Conservation (phyloP, 30 jellyfish, hydroid and myxozoan species). For the Pelagia noctiluca region DNA sequence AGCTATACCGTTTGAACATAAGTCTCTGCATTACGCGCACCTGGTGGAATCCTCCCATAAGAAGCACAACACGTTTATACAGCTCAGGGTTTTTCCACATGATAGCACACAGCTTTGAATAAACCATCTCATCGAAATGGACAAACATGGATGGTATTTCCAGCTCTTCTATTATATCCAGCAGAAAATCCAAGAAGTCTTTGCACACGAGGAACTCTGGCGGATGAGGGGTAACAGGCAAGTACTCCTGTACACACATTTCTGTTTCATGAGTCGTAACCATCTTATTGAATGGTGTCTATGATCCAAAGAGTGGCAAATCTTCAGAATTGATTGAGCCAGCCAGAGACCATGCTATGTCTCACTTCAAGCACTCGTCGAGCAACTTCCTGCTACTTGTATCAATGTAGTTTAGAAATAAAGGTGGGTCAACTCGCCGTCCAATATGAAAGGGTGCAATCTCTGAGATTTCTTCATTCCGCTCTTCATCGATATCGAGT, state of each 20-base stretch:
- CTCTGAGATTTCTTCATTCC: background rate
- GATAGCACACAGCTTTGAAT: constrained; percentile 51
- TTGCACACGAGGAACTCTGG: constrained; percentile 44
- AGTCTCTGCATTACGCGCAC: constrained; percentile 30
- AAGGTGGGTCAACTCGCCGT: background rate
- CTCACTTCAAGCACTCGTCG: background rate
- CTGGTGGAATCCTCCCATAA: constrained; percentile 71
- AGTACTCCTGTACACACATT: constrained; percentile 35
- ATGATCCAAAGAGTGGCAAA: constrained; percentile 5
- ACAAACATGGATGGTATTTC: constrained; percentile 32
- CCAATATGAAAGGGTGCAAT: background rate
- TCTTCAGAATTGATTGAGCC: background rate
- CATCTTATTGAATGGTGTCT: constrained; percentile 40
- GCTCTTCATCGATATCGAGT: background rate
- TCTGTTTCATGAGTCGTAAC: background rate
- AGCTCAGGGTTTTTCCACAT: constrained; percentile 41
- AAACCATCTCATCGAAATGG: constrained; percentile 58
- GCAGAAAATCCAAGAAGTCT: constrained; percentile 36
- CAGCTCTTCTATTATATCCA: background rate
- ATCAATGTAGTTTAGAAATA: background rate
- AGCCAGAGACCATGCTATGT: background rate
- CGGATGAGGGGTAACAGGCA: constrained; percentile 59
- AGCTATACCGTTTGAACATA: constrained; percentile 12
- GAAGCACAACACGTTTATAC: constrained; percentile 10
- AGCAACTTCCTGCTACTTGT: background rate